Evolutionary conservation across 2,113 vertebrate species (phyloP).

Genomic region (Melanotaenia duboulayi): DNA sequence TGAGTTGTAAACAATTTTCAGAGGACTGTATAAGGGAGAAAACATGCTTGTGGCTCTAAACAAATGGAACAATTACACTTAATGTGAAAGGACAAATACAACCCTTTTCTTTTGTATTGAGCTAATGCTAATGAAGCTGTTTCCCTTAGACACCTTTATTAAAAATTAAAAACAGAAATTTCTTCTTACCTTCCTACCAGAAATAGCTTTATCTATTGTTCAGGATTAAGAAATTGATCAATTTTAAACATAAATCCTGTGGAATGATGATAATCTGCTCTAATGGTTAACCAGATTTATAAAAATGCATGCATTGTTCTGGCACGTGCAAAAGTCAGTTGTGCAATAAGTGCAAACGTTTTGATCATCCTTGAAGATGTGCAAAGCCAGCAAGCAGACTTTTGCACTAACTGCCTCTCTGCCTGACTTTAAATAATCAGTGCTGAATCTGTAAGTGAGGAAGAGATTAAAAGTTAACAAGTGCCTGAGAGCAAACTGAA

Average conservation of each 20-base stretch:
- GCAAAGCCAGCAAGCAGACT: constrained; percentile 22
- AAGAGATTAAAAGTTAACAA: constrained; percentile 65
- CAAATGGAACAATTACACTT: neutral
- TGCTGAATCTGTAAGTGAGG: constrained; percentile 41
- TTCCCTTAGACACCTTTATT: neutral
- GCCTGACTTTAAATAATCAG: constrained; percentile 67
- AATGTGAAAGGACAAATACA: neutral
- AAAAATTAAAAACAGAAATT: neutral
- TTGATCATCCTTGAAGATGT: constrained; percentile 21
- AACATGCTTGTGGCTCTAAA: neutral
- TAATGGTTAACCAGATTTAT: neutral
- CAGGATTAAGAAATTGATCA: too few relatives aligned
- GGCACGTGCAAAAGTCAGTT: too few relatives aligned
- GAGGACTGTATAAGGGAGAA: neutral
- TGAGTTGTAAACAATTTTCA: constrained; percentile 34
- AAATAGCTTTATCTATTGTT: too few relatives aligned
- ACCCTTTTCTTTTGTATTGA: neutral
- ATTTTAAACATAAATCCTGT: too few relatives aligned
- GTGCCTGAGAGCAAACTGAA: constrained; percentile 44
- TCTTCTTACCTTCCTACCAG: neutral
- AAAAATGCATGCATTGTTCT: neutral
- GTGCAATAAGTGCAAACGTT: neutral
- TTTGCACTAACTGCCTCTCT: constrained; percentile 25
- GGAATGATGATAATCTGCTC: too few relatives aligned
- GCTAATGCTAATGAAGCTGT: neutral